Evolutionary conservation across 2,888 invertebrate species (phyloP).

Genomic region (Craniophora ligustri): DNA sequence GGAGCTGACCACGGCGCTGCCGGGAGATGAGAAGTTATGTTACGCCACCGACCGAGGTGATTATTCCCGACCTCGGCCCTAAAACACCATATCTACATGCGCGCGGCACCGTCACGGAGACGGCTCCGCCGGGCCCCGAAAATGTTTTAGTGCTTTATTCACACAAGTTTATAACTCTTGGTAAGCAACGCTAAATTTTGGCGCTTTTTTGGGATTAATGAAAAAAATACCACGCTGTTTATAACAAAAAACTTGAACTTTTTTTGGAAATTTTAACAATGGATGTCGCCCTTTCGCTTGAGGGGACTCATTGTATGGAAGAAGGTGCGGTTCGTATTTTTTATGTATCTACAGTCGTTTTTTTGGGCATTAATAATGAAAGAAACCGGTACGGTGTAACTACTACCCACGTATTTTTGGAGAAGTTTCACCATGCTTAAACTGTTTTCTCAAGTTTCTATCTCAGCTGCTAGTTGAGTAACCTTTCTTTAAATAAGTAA

Average conservation of each 20-base stretch:
- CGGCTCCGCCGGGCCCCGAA: conserved; percentile 53
- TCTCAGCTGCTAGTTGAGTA: conserved; percentile 12
- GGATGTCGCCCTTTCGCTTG: conserved; percentile 73
- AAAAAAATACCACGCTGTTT: conserved; percentile 63
- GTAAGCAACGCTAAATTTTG: conserved; percentile 75
- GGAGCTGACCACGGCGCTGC: conserved; percentile 83
- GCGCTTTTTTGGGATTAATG: conserved; percentile 68
- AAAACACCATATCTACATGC: conserved; percentile 79
- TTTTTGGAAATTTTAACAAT: conserved; percentile 75
- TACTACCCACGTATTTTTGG: conserved; percentile 50
- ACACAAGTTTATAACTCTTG: conserved; percentile 60
- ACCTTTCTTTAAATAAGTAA: conserved; percentile 2
- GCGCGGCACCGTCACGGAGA: conserved; percentile 73
- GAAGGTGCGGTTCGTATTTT: conserved; percentile 66
- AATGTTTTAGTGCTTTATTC: conserved; percentile 47
- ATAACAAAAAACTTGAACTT: conserved; percentile 56
- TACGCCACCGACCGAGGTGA: conserved; percentile 88
- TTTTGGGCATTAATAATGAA: conserved; percentile 51
- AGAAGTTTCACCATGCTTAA: conserved; percentile 32
- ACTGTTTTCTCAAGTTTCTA: conserved; percentile 34
- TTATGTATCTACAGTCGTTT: conserved; percentile 53
- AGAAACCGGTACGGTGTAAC: conserved; percentile 53
- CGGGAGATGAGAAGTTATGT: conserved; percentile 85
- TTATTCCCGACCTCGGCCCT: conserved; percentile 82
- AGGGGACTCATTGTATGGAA: conserved; percentile 67